Evolutionary conservation across 2,113 vertebrate genomes (phyloP), one percentile per base, ranked within the genome.

Genomic region (Phalacrocorax carbo): DNA sequence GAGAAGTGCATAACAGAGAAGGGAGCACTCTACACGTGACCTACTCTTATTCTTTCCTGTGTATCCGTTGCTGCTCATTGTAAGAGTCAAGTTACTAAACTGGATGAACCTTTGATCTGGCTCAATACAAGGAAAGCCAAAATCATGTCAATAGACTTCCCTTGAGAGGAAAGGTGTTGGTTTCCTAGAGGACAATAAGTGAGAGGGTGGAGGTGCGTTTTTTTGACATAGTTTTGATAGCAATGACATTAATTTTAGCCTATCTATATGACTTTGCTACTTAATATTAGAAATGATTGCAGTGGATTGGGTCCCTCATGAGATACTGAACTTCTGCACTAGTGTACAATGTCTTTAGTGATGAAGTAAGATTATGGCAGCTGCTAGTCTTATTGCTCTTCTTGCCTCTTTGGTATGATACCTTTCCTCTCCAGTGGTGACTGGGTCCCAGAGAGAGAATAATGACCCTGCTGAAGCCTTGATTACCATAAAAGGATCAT

Each of bases 161-260:
- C 25, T 21, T 73, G 52, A 83, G 79, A 90, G 82, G 93, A 92
- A 95, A 88, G 82, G 93, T 94, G 94, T 92, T 96, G 95, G 82
- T 69, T 96, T 96, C 93, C 93, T 90, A 92, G 5, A 86, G 40
- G 57, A 92, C 58, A 95, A 83, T 76, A 83, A 86, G 49, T 17
- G n/a, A 90, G 64, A 95, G 88, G 79, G 71, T 83, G 88, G 82
- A 82, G 61, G 9, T 30, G 17, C 72, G 62, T 2, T 57, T 90
- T 58, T 88, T 54, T 30, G 38, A 17, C 55, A 14, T 15, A 57
- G 23, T 57, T 95, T 77, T 92, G 36, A 82, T 76, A 92, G 58
- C 29, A 54, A 38, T 15, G 40, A 6, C 36, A 73, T 68, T 86
- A 81, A 76, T 93, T 90, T 96, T 90, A 76, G 15, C 13, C 27